Evolutionary conservation across 2,113 vertebrate species (phyloP).

Genomic region (Neogale vison): DNA sequence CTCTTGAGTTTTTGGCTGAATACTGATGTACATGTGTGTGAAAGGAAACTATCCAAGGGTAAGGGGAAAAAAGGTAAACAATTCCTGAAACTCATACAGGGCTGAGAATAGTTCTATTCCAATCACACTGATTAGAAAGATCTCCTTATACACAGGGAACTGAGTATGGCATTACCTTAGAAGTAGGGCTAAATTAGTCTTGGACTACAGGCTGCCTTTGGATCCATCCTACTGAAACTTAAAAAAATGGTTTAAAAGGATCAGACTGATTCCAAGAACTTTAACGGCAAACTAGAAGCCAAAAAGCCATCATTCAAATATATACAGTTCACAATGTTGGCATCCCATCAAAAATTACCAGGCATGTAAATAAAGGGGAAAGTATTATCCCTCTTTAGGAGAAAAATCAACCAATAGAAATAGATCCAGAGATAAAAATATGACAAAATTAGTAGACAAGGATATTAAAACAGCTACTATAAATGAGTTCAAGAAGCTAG

Average conservation of each 20-base stretch:
- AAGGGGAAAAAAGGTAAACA: background rate
- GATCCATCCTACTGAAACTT: background rate
- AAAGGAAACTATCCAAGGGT: background rate
- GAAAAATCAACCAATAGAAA: background rate
- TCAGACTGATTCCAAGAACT: background rate
- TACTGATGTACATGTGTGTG: background rate
- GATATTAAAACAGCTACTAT: background rate
- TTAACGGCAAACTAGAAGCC: background rate
- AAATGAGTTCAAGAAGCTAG: background rate
- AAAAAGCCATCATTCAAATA: slow-evolving; percentile 9
- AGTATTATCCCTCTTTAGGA: background rate
- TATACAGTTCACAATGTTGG: background rate
- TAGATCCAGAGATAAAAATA: background rate
- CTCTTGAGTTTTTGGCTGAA: background rate
- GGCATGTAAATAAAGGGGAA: background rate
- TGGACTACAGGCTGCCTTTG: background rate
- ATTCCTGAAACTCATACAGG: background rate
- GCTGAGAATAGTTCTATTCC: background rate
- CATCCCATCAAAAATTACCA: background rate
- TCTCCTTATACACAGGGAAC: background rate
- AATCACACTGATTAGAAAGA: background rate
- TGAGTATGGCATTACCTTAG: background rate
- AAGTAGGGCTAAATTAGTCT: background rate
- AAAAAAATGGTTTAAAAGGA: background rate
- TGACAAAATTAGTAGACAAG: background rate